These are phyloP conservation scores for Eupeodes luniger DNA, from an alignment of 2,888 invertebrate species.

Conservation along the genomic window DNA sequence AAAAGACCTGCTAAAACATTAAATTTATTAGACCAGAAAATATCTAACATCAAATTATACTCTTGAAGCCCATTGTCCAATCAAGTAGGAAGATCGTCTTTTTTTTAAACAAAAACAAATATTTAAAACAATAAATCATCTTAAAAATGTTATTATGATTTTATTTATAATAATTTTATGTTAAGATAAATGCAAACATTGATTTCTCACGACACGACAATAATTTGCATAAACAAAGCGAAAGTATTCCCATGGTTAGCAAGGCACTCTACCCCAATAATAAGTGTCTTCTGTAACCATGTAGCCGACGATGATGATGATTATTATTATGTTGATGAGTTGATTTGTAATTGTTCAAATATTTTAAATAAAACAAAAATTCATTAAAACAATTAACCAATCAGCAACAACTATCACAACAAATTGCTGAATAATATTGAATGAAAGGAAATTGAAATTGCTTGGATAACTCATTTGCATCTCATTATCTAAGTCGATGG, in stretches of 20 bases:
- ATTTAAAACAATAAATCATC: too few relatives aligned
- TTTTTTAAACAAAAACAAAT: background rate
- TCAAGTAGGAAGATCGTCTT: background rate
- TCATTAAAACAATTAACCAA: constrained; percentile 74
- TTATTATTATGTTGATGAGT: background rate
- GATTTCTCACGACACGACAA: constrained; percentile 43
- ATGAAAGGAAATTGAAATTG: constrained; percentile 55
- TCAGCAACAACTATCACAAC: constrained; percentile 70
- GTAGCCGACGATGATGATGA: background rate
- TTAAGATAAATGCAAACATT: constrained; percentile 64
- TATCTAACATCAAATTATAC: too few relatives aligned
- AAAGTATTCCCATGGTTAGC: background rate
- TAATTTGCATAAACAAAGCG: constrained; percentile 12
- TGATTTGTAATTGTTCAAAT: constrained; percentile 42
- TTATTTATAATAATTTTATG: constrained; percentile 13
- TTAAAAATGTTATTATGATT: constrained; percentile 1
- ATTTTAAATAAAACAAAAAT: constrained; percentile 29
- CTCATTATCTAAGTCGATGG: constrained; percentile 24
- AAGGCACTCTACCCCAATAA: background rate
- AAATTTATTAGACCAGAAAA: too few relatives aligned
- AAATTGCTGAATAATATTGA: constrained; percentile 59
- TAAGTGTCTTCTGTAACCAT: background rate
- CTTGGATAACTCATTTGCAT: constrained; percentile 71
- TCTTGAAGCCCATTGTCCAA: too few relatives aligned
- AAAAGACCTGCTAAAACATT: too few relatives aligned